Evolutionary conservation across 2,113 vertebrate species (phyloP).

Genomic region (Anhinga rufa): DNA sequence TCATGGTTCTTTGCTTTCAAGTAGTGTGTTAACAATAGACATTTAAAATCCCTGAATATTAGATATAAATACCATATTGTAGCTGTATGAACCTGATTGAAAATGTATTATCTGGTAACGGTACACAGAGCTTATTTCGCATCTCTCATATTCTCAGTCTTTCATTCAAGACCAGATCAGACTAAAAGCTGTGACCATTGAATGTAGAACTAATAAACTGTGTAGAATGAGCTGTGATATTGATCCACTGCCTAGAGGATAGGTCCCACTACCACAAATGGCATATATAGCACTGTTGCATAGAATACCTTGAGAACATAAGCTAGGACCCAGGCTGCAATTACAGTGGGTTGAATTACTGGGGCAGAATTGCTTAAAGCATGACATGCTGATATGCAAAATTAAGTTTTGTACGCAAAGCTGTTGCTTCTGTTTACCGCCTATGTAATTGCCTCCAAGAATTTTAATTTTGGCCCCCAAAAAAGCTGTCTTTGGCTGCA

Average conservation of each 20-base stretch:
- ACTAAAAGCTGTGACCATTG: neutral
- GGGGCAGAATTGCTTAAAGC: neutral
- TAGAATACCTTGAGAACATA: neutral
- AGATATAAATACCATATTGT: neutral
- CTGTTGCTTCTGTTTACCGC: neutral
- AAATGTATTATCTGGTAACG: neutral
- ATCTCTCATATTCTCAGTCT: neutral
- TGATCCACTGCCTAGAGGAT: neutral
- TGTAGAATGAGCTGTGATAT: neutral
- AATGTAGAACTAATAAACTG: neutral
- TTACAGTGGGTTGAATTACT: neutral
- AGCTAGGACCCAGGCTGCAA: neutral
- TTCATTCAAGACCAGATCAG: neutral
- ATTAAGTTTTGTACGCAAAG: neutral
- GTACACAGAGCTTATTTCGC: neutral
- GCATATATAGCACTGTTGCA: accelerated
- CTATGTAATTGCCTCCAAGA: neutral
- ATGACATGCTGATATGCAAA: neutral
- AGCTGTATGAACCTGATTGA: neutral
- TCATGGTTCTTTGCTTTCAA: neutral
- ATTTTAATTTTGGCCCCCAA: neutral
- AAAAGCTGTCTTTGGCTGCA: neutral
- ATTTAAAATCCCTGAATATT: neutral
- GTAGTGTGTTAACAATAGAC: neutral
- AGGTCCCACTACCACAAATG: neutral